Base-by-base conservation (phyloP, 2,797 vertebrate genomes). In the Gobionotothen gibberifrons region DNA sequence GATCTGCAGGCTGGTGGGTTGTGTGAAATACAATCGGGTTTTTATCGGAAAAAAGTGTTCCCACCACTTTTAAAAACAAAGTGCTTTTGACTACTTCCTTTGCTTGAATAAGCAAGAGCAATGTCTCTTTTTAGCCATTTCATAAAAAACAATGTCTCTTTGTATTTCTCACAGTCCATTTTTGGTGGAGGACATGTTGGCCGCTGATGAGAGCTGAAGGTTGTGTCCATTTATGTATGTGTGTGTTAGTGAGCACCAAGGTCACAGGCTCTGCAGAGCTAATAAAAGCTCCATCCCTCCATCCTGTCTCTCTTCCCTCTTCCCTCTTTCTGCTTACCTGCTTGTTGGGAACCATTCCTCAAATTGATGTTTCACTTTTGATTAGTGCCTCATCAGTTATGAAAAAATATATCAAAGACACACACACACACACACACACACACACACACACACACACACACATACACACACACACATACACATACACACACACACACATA, bases 321-420 rank as follows among this genome's bases (percentile, higher is more conserved):
- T 76, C 72, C 32, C 64, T 72, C 77, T 71, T 60, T 72, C 65
- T 69, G 43, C 66, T 29, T 56, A 67, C 64, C 59, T 63, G 55
- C 44, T 68, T 74, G 53, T 67, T 53, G 15, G 73, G 65, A 55
- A 62, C 43, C 43, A 36, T 52, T 53, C 54, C 78, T 79, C 85
- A 76, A 91, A 90, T 82, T 86, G 87, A 83, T 76, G 81, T 79
- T 89, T 87, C 86, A 85, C 84, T 90, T 89, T 47, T 68, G 29
- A 47, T 57, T 48, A 48, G 29, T 13, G 15, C 6, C 14, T 48
- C 9, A 48, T 48, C 32, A 17, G 6, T 21, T 57, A 56, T 57
- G 44, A n/a, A 57, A 48, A 57, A 29, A 47, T 17, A 47, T 21
- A 48, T 47, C n/a, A 48, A 1, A 66, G 10, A 62, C 26, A 46